phyloP scores from a whole-genome alignment of 1,140 invertebrate genomes.

The Orius laevigatus region DNA sequence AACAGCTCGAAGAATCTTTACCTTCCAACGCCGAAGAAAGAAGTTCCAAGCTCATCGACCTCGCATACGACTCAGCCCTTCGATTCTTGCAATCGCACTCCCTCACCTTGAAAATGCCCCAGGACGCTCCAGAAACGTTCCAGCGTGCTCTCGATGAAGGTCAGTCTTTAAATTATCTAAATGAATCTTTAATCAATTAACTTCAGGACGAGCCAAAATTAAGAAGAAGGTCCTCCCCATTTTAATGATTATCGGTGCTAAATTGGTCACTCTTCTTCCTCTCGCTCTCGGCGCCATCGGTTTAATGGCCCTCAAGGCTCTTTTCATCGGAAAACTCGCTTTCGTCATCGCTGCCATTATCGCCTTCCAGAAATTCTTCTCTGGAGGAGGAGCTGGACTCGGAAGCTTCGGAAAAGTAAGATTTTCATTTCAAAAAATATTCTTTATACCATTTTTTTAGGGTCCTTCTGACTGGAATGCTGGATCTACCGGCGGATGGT shows the following conservation, averaged over 20 bases:
- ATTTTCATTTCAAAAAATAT: neutral
- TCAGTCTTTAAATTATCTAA: conserved; percentile 21
- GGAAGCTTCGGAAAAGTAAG: conserved; percentile 25
- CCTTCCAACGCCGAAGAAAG: conserved; percentile 32
- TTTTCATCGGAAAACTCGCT: conserved; percentile 56
- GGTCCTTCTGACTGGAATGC: conserved; percentile 11
- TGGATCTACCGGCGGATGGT: conserved; percentile 21
- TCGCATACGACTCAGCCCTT: conserved; percentile 34
- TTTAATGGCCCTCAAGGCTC: conserved; percentile 53
- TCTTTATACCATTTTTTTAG: neutral
- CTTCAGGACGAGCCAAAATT: conserved; percentile 48
- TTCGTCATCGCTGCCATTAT: conserved; percentile 48
- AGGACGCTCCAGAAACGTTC: conserved; percentile 32
- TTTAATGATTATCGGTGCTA: conserved; percentile 43
- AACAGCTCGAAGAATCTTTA: conserved; percentile 31
- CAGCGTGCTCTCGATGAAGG: conserved; percentile 43
- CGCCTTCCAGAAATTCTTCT: conserved; percentile 46
- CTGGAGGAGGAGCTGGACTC: conserved; percentile 26
- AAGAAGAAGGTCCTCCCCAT: conserved; percentile 51
- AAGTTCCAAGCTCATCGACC: conserved; percentile 29
- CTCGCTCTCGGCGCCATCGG: conserved; percentile 47
- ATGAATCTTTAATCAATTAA: conserved; percentile 1
- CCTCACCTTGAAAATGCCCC: conserved; percentile 38
- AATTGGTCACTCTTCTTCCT: conserved; percentile 48
- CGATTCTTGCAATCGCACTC: conserved; percentile 40